Evolutionary conservation across 2,113 vertebrate species (phyloP).

Genomic region (Colius striatus): DNA sequence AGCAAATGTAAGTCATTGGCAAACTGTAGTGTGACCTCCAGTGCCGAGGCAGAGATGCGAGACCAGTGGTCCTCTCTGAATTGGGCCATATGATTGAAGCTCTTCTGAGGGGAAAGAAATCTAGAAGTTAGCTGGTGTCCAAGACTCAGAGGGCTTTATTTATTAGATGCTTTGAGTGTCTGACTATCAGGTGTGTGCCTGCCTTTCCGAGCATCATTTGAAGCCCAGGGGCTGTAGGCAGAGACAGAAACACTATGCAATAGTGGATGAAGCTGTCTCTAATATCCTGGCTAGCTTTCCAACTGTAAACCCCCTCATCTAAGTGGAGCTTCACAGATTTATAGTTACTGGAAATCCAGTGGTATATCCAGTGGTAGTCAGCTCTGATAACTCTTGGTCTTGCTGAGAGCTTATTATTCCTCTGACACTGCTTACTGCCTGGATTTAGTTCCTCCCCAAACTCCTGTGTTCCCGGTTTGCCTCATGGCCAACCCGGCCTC

Average conservation of each 20-base stretch:
- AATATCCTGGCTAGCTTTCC: background rate
- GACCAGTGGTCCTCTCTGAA: background rate
- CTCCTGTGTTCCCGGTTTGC: constrained; percentile 39
- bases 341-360: constrained; percentile 17
- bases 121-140: background rate
- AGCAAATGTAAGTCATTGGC: background rate
- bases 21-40: accelerated
- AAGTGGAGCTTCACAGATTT: constrained; percentile 15
- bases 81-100: background rate
- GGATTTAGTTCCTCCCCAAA: constrained; percentile 21
- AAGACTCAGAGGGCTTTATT: background rate
- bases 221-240: accelerated
- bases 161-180: background rate
- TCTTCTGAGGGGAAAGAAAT: background rate
- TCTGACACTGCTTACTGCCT: background rate
- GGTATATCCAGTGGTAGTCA: background rate
- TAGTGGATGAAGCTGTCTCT: background rate
- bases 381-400: background rate
- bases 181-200: background rate
- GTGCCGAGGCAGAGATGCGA: background rate
- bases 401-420: constrained; percentile 14
- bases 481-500: constrained; percentile 4
- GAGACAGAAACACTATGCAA: background rate
- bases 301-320: background rate
- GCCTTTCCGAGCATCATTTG: background rate